Evolutionary conservation across 2,113 vertebrate species (phyloP).

Genomic region (Melanostigma gelatinosum): DNA sequence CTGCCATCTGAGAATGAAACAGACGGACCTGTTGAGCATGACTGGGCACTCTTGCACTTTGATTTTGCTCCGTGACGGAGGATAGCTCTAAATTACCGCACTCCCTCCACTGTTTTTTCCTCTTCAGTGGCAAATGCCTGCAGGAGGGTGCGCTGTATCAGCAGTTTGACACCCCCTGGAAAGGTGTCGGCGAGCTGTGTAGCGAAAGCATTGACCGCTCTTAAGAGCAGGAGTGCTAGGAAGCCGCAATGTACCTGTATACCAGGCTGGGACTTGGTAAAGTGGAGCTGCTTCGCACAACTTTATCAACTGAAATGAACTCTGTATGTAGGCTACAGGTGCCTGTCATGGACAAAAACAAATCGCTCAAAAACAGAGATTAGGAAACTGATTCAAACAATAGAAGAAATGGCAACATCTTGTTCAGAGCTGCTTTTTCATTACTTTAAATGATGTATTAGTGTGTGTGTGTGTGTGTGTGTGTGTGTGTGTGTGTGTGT

Average conservation of each 20-base stretch:
- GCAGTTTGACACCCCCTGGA: constrained; percentile 25
- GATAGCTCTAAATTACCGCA: constrained; percentile 63
- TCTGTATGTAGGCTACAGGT: background rate
- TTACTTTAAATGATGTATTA: background rate
- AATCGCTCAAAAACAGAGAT: background rate
- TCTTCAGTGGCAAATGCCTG: constrained; percentile 30
- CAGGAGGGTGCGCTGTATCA: constrained; percentile 27
- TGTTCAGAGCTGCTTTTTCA: background rate
- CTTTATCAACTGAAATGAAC: background rate
- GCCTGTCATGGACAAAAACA: background rate
- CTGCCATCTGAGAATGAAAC: constrained; percentile 75
- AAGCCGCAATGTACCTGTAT: background rate
- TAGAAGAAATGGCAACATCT: background rate
- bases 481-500: too few relatives aligned
- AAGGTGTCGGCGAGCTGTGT: constrained; percentile 7
- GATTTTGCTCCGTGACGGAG: constrained; percentile 62
- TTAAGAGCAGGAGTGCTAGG: background rate
- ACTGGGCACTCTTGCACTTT: constrained; percentile 58
- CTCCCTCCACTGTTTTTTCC: constrained; percentile 27
- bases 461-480: too few relatives aligned
- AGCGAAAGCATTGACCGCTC: background rate
- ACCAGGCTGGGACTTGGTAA: background rate
- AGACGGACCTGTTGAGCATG: constrained; percentile 73
- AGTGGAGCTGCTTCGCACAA: background rate
- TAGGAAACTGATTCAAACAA: background rate